Evolutionary conservation across 2,888 invertebrate species (phyloP).

Genomic region (Trichogramma dendrolimi): DNA sequence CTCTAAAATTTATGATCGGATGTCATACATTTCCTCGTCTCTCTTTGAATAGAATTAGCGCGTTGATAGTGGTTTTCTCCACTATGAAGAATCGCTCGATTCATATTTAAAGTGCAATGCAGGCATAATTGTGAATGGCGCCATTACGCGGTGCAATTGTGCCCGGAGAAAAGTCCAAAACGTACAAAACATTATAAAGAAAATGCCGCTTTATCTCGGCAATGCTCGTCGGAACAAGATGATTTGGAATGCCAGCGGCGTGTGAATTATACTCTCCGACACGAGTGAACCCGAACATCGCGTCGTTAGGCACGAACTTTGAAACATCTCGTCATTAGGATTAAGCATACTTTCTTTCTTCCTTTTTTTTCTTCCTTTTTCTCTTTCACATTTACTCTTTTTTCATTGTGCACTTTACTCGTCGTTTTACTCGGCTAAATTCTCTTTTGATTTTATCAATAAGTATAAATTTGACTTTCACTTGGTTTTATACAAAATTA

Average conservation of each 20-base stretch:
- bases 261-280: conserved; percentile 50
- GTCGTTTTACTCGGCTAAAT: no score
- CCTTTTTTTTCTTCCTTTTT: neutral
- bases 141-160: neutral
- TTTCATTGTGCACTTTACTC: neutral
- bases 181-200: conserved; percentile 33
- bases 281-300: conserved; percentile 29
- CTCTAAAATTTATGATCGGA: no score
- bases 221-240: conserved; percentile 34
- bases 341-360: neutral
- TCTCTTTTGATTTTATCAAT: no score
- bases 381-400: neutral
- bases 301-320: neutral
- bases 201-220: conserved; percentile 29
- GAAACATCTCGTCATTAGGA: conserved; percentile 1
- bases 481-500: no score
- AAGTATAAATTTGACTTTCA: no score
- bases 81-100: no score
- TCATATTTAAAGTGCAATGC: no score
- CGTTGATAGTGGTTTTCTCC: no score
- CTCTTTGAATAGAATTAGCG: no score
- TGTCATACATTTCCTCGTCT: no score
- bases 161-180: neutral
- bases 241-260: conserved; percentile 46
- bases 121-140: neutral